Evolutionary conservation across 2,888 invertebrate species (phyloP), one percentile per base, ranked within the genome.

Genomic region (Oscheius onirici): DNA sequence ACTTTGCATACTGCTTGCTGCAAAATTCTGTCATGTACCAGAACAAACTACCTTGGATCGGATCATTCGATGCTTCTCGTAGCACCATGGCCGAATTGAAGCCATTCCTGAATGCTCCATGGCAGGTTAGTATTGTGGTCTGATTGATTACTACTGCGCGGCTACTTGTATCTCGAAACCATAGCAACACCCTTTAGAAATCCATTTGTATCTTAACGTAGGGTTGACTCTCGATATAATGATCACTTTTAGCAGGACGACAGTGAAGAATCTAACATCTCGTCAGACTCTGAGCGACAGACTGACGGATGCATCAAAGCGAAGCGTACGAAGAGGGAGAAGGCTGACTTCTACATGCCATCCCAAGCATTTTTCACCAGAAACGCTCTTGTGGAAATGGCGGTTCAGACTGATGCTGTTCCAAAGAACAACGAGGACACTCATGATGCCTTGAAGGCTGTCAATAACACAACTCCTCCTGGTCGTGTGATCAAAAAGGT

Each of bases 231-330:
- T n/a, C n/a, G n/a, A n/a, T n/a, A n/a, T n/a, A n/a, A n/a, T n/a
- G n/a, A n/a, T n/a, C n/a, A n/a, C n/a, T 41, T 24, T 41, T 20
- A 58, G 17, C 28, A 55, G 13, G 20, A 44, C 28, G 44, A 20
- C 26, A 44, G 49, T 13, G 43, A 26, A 10, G 69, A 69, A 17
- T 51, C 51, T 13, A 22, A 10, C 3, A n/a, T 22, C 34, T 69
- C 69, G 11, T 69, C 69, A 6, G 70, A 71, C 13, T 71, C 43
- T 10, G 74, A 74, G 22, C 67, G 71, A 26, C 71, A 74, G 52
- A 40, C 43, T 28, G 73, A 74, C 49, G 73, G 73, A 15, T 67
- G 73, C 24, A 58, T 74, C 43, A 74, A 74, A 51, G 60, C 73
- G n/a, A 74, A 74, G 44, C 43, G 73, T 26, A 51, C 71, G 34